Evolutionary conservation across 2,797 vertebrate genomes (phyloP), one percentile per base, ranked within the genome.

Genomic region (Simalia tracyae): DNA sequence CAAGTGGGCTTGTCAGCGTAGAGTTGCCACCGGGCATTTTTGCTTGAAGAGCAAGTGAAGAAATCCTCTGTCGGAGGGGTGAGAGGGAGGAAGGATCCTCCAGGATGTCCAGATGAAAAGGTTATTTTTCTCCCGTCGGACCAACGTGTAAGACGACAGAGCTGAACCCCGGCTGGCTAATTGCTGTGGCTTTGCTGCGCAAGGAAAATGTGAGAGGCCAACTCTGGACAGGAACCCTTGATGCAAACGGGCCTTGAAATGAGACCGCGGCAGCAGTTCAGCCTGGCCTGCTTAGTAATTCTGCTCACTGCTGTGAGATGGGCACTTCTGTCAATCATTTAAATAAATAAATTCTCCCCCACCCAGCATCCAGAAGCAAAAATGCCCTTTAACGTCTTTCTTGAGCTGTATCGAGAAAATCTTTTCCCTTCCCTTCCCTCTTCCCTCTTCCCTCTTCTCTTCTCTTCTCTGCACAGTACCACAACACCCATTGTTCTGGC

Each of bases 1-100:
- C 92, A 89, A 95, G 92, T 89, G 91, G 92, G 89, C 81, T 57
- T 86, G 84, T 94, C 4, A 94, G 81, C 89, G 88, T 91, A 89
- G 72, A 68, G 5, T 15, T 61, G 86, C 89, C 89, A 95, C 92
- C 92, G 95, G 90, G 91, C 92, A 85, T 94, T 89, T 94, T 94
- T 90, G 89, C 24, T 26, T 17, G 12, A 24, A n/a, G 19, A n/a
- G n/a, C 7, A 31, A 72, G 31, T 3, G 28, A 4, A 12, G n/a
- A 46, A 54, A 54, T 54, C 1, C 6, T 8, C 7, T 8, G 50
- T 7, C 8, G 50, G 8, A 54, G 7, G 50, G 50, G 50, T 54
- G 50, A 54, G 6, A 54, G 42, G 42, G 42, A 42, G 42, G 42
- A 42, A 42, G 42, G 42, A 42, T 10, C 56, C 11, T 22, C 22